Evolutionary conservation across 2,113 vertebrate genomes (phyloP).

Genomic region (Clarias macrocephalus): DNA sequence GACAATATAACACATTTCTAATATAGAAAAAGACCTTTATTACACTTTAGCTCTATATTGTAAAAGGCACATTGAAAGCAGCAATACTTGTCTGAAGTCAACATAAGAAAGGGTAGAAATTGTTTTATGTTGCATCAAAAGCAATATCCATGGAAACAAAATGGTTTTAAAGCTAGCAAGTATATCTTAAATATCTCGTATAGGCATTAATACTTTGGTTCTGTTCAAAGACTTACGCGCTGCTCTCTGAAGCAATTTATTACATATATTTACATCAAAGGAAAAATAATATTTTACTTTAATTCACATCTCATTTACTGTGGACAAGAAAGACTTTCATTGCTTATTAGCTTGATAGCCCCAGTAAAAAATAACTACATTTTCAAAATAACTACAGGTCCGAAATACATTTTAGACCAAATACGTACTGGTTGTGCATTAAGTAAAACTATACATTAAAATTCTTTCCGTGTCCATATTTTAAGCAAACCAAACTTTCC

Average conservation of each 20-base stretch:
- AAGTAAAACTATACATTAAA: background rate
- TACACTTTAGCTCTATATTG: slow-evolving; percentile 16
- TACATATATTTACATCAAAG: slow-evolving; percentile 68
- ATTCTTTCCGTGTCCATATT: background rate
- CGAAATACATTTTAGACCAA: background rate
- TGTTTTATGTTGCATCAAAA: slow-evolving; percentile 34
- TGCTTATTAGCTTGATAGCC: background rate
- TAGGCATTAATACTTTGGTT: slow-evolving; percentile 4
- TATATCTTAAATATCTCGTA: slow-evolving; percentile 28
- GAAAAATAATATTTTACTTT: slow-evolving; percentile 4
- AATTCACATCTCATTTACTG: background rate
- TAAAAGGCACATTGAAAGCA: slow-evolving; percentile 28
- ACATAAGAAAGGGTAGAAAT: slow-evolving; percentile 1
- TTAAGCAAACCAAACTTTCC: background rate
- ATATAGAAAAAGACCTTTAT: slow-evolving; percentile 43
- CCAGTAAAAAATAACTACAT: background rate
- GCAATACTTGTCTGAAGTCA: slow-evolving; percentile 24
- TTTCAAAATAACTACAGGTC: background rate
- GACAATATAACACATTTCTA: background rate
- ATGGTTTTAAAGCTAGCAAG: slow-evolving; percentile 31
- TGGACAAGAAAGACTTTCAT: background rate
- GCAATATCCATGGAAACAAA: slow-evolving; percentile 15
- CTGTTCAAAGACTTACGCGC: background rate
- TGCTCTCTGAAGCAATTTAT: slow-evolving; percentile 16
- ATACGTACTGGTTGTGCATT: background rate